Evolutionary conservation across 1,140 invertebrate species (phyloP).

Genomic region (Papilio polytes): DNA sequence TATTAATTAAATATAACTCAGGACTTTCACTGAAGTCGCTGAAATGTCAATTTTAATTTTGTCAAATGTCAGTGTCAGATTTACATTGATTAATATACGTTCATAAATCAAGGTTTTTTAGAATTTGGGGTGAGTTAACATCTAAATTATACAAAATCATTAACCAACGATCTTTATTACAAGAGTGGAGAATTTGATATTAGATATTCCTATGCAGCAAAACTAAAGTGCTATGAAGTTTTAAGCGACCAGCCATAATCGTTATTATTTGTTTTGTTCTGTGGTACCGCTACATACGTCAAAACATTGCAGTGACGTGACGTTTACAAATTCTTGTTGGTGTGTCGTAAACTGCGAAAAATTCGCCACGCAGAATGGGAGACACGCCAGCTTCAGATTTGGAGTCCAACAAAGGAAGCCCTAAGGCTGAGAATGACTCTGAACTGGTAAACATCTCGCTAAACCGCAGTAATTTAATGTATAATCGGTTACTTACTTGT

Average conservation of each 20-base stretch:
- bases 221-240: no score
- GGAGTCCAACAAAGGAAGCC: constrained; percentile 63
- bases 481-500: constrained; percentile 39
- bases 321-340: constrained; percentile 79
- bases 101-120: not conserved
- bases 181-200: no score
- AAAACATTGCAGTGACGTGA: constrained; percentile 80
- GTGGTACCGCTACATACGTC: constrained; percentile 52
- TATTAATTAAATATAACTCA: constrained; percentile 40
- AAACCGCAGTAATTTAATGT: constrained; percentile 10
- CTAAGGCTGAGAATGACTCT: constrained; percentile 50
- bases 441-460: constrained; percentile 61
- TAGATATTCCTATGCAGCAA: no score
- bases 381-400: constrained; percentile 68
- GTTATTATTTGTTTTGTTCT: not conserved
- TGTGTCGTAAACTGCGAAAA: constrained; percentile 68
- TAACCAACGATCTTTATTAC: no score
- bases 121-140: not conserved
- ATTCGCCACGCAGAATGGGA: constrained; percentile 78
- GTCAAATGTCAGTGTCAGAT: not conserved
- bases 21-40: constrained; percentile 41
- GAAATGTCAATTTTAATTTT: constrained; percentile 23
- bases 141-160: not conserved
- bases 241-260: no score
- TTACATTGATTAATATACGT: constrained; percentile 29